A percentile compares a stretch with the other conserved stretches of the same genome.
phyloP scores from a whole-genome alignment of 2,113 vertebrate genomes.

The Symphodus melops region DNA sequence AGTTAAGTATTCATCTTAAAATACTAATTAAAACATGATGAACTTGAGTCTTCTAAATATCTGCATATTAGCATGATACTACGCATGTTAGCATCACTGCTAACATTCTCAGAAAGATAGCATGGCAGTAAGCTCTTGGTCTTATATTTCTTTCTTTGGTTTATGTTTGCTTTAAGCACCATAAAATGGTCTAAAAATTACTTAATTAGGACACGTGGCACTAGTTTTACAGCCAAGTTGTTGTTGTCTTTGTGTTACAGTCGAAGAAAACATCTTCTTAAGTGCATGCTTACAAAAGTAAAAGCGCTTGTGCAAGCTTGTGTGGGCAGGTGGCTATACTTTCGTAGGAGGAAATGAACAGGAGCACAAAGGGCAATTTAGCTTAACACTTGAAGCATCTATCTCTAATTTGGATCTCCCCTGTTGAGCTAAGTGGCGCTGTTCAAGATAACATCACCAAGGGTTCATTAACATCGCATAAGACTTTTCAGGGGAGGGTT shows the following conservation, averaged over 20 bases:
- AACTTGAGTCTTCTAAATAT: not conserved
- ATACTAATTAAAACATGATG: not conserved
- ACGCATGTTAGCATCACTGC: too few species aligned
- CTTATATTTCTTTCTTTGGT: not conserved
- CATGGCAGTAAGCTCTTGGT: not conserved
- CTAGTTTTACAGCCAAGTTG: conserved; percentile 13
- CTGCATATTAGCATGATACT: not conserved
- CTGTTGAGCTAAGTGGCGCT: conserved; percentile 65
- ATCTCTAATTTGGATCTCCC: conserved; percentile 66
- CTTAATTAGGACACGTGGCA: not conserved
- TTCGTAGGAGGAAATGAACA: conserved; percentile 40
- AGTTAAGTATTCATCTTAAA: too few species aligned
- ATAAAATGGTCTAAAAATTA: not conserved
- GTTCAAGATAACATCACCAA: conserved; percentile 69
- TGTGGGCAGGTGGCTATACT: conserved; percentile 40
- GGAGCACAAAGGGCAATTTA: conserved; percentile 60
- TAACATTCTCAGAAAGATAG: too few species aligned
- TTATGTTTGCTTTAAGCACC: not conserved
- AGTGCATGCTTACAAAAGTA: not conserved
- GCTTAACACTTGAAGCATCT: conserved; percentile 59
- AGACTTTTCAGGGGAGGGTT: conserved; percentile 52
- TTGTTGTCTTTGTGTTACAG: not conserved
- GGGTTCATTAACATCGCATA: conserved; percentile 70
- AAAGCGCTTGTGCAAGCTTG: not conserved
- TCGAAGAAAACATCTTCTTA: conserved; percentile 12